Base-by-base conservation (phyloP, 2,888 invertebrate species). In the Hyalella azteca region DNA sequence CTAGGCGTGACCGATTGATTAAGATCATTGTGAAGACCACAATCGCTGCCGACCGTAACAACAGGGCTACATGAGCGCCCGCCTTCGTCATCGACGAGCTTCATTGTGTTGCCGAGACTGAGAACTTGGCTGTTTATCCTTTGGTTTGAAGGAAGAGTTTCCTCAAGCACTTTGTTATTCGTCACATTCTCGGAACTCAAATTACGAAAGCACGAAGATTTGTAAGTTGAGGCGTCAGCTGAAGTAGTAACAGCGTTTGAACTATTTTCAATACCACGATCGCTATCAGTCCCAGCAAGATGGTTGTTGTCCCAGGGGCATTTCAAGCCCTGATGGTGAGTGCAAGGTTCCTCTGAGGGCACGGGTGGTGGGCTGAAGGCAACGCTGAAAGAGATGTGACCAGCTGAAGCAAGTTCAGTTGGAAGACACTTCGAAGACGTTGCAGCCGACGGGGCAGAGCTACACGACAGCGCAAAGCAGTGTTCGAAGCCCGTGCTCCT, bases 351-450 rank as follows among this genome's bases (percentile, higher is more conserved):
- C 11, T 32, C 66, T 22, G 73, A 45, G 26, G 50, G 60, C 36
- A 78, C 41, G 22, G 78, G 60, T 29, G 73, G 54, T 3, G 81
- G 41, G 26, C 77, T 60, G 50, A 83, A 81, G 32, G 78, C 32
- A 19, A 81, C 79, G 36, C 73, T 81, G 77, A 83, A 81, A 73
- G 66, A 80, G 39, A 83, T 78, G 45, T 81, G 80, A 32, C 83
- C 83, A 73, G 78, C 79, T 48, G 75, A 29, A 75, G 66, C 36
- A 32, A 36, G 36, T 7, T 75, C 75, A 45, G 15, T 5, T n/a
- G 45, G n/a, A 11, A 15, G 0, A 22, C 75, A 75, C 45, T 75
- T 75, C 41, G 9, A 39, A 54, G 39, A 0, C 4, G 75, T n/a
- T 3, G 3, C 60, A 15, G 60, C 9, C n/a, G 7, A 36, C 9